A percentile compares a stretch with the other conserved stretches of the same genome.
Evolutionary conservation across 2,888 invertebrate genomes (phyloP).

Genomic region (Catocala fraxini): DNA sequence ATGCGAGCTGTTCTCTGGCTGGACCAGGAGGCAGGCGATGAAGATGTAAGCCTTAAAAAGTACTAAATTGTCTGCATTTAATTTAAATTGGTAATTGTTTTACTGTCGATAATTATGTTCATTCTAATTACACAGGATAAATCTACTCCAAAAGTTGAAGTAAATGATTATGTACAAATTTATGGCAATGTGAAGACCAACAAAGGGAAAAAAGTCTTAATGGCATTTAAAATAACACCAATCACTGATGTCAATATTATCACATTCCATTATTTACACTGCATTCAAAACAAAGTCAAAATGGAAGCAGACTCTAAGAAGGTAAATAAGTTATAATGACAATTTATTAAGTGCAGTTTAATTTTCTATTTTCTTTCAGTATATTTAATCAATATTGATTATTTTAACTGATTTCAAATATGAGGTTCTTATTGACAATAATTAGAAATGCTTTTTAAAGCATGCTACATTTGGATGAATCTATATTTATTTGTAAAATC

Average conservation of each 20-base stretch:
- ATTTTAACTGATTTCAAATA: no score
- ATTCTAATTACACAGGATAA: conserved; percentile 69
- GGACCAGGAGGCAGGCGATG: conserved; percentile 83
- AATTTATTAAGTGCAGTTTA: not conserved
- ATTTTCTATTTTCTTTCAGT: not conserved
- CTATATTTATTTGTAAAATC: no score
- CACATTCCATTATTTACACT: conserved; percentile 84
- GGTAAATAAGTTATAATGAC: conserved; percentile 55
- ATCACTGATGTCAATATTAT: conserved; percentile 81
- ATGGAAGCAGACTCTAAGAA: conserved; percentile 84
- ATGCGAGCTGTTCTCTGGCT: conserved; percentile 84
- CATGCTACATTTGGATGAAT: no score
- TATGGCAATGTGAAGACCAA: conserved; percentile 84
- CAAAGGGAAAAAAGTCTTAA: conserved; percentile 81
- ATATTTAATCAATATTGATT: no score
- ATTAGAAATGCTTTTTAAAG: no score
- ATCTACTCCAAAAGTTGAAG: conserved; percentile 80
- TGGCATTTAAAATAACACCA: conserved; percentile 83
- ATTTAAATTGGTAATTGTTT: no score
- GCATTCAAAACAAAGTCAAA: conserved; percentile 82
- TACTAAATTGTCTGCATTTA: no score
- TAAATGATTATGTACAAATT: conserved; percentile 82
- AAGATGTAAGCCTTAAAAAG: conserved; percentile 70
- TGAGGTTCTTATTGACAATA: no score
- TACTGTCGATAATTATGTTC: not conserved